Evolutionary conservation across 2,797 vertebrate species (phyloP), one percentile per base, ranked within the genome.

Genomic region (Garrulus glandarius): DNA sequence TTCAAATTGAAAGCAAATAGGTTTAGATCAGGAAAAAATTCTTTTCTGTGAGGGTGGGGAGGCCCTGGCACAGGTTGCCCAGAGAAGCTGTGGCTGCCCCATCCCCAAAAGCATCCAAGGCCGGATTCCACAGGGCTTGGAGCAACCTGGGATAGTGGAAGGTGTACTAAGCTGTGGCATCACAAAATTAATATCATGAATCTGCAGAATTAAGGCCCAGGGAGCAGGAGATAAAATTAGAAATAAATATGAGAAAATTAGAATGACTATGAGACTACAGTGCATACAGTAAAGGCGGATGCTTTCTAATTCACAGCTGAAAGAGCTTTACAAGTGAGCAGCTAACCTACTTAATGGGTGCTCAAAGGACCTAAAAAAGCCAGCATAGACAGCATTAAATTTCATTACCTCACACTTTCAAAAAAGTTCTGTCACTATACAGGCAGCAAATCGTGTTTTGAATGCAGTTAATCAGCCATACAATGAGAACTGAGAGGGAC

Each of bases 381-480:
- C 84, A 94, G 50, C 64, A 86, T 17, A 90, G 57, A 83, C 39
- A 90, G 26, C 65, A 85, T 49, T 76, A 82, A 49, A 88, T 92
- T 83, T 92, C 90, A 87, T 85, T 84, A 80, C 64, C 74, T 78
- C 61, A 46, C 49, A 70, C 44, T 84, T 90, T 50, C 39, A 82
- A 78, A 74, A 82, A 68, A 84, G 36, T 52, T 85, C 75, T 65
- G 75, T 84, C 69, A 71, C 69, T 75, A 15, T 21, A 75, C 1
- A 5, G 76, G 70, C 65, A 72, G 68, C 36, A 95, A 94, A 90
- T 61, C 24, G 5, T 46, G 41, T 37, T 94, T 50, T 84, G 64
- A 91, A 87, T 50, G 72, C 27, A 68, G 85, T 88, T 95, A 93
- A 90, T 95, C 84, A 92, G 49, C 84, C 75, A 91, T 59, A 90